Evolutionary conservation across 1,140 invertebrate genomes (phyloP).

Genomic region (Sminthurinus signatus): DNA sequence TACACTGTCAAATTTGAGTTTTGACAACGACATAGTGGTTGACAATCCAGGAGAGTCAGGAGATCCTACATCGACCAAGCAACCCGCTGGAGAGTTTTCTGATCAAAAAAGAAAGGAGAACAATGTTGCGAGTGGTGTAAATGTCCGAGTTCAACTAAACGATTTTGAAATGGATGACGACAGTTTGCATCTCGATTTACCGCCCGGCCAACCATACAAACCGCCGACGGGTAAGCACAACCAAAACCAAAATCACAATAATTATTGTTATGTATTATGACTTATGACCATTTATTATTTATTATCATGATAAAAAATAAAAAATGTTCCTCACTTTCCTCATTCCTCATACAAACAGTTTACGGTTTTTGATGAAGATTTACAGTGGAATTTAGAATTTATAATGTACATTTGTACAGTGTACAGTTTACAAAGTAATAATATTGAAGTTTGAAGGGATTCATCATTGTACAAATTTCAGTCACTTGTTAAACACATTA

Average conservation of each 20-base stretch:
- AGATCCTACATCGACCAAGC: background rate
- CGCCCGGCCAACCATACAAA: conserved; percentile 29
- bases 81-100: background rate
- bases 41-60: background rate
- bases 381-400: background rate
- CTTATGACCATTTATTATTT: background rate
- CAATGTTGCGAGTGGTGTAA: conserved; percentile 7
- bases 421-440: background rate
- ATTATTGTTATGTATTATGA: no score
- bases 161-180: conserved; percentile 27
- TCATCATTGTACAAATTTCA: no score
- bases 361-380: no score
- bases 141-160: conserved; percentile 25
- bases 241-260: no score
- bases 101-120: conserved; percentile 10
- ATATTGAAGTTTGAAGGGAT: no score
- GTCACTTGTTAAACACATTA: no score
- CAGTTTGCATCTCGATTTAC: conserved; percentile 22
- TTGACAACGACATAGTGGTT: conserved; percentile 36
- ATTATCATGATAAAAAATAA: background rate
- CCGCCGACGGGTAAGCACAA: conserved; percentile 27
- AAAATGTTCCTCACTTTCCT: no score
- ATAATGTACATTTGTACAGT: background rate
- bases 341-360: no score
- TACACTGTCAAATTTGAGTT: conserved; percentile 39